Evolutionary conservation across 1,140 invertebrate species (phyloP), one percentile per base, ranked within the genome.

Genomic region (Zeugodacus cucurbitae): DNA sequence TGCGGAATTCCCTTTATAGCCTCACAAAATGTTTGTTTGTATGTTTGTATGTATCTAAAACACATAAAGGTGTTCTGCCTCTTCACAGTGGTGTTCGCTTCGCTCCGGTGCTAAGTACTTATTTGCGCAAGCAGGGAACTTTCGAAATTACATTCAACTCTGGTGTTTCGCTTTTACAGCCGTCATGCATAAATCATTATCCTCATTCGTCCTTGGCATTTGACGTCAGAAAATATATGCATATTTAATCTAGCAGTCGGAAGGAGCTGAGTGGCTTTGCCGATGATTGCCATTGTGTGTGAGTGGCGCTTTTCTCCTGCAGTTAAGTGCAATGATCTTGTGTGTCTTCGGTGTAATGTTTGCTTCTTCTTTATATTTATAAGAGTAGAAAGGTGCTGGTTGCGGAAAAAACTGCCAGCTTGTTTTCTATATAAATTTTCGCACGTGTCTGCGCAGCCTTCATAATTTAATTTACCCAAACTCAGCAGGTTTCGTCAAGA

Each of bases 161-260:
- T 1, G 74, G 41, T 82, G 22, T 82, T 82, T 44, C 41, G 41
- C 74, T 48, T 82, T 82, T 48, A 48, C 74, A 48, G 26, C 74
- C 74, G 44, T 54, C 41, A 82, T 82, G 74, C 74, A 82, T 82
- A 82, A 82, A 82, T 82, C 74, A 82, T 82, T 48, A n/a, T 82
- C 26, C 37, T 82, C 48, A 82, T 82, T 48, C 41, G 74, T 82
- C 41, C 74, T 26, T 82, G 37, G 14, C 74, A 82, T 82, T 82
- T 82, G 74, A 82, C 74, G 58, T 26, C 22, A 62, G 58, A 5
- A 10, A 62, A 62, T 54, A 54, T 54, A 54, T 54, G 48, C 48
- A 54, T 54, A 54, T 17, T 54, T 20, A 54, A 54, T 54, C 48
- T 54, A 11, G 5, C 10, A 54, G 48, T 54, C 17, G 48, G n/a